phyloP scores from a whole-genome alignment of 2,797 vertebrate species.

The Anabacerthia variegaticeps region DNA sequence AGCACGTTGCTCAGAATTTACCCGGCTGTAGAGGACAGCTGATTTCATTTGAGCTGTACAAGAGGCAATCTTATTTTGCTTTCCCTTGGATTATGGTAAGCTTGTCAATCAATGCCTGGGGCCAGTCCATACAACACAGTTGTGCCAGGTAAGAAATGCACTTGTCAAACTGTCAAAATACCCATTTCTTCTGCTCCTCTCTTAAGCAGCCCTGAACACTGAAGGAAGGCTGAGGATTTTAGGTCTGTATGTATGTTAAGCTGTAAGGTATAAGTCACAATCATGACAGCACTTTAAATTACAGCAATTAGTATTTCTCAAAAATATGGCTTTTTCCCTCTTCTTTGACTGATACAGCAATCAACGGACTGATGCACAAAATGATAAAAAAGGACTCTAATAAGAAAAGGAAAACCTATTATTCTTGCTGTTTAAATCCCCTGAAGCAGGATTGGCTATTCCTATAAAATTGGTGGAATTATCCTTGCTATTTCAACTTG shows the following conservation, averaged over 20 bases:
- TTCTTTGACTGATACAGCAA: slow-evolving; percentile 48
- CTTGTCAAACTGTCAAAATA: background rate
- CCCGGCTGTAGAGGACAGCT: background rate
- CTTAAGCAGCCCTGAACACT: background rate
- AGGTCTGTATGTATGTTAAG: background rate
- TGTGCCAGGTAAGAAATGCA: background rate
- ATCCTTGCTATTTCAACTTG: slow-evolving; percentile 6
- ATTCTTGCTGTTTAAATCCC: background rate
- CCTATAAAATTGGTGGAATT: slow-evolving; percentile 22
- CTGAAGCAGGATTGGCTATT: slow-evolving; percentile 28
- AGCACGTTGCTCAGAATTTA: slow-evolving; percentile 20
- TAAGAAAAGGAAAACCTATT: background rate
- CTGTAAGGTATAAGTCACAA: slow-evolving; percentile 47
- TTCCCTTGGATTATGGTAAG: background rate
- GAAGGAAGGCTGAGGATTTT: background rate
- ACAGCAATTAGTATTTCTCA: slow-evolving; percentile 57
- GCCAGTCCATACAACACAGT: background rate
- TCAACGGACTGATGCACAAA: slow-evolving; percentile 39
- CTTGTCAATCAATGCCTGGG: slow-evolving; percentile 25
- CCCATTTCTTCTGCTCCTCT: background rate
- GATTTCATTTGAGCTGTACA: slow-evolving; percentile 5
- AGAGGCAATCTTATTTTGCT: slow-evolving; percentile 21
- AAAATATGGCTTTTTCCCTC: slow-evolving; percentile 34
- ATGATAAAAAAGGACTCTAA: background rate
- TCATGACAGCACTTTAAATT: slow-evolving; percentile 29